phyloP scores from a whole-genome alignment of 2,888 invertebrate genomes.

The Scaptomyza parva region DNA sequence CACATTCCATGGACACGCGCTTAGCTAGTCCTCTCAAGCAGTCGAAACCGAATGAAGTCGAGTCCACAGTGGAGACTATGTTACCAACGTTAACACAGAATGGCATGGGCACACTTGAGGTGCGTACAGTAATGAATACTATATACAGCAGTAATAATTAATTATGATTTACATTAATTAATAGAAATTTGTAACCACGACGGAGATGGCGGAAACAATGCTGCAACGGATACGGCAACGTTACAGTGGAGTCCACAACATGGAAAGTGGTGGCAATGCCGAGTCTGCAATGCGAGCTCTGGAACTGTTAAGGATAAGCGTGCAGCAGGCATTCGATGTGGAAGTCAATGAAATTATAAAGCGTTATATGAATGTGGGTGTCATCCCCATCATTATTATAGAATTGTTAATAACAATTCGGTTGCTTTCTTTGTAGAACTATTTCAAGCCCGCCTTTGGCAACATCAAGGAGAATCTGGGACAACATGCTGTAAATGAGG shows the following conservation, averaged over 20 bases:
- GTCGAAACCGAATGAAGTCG: constrained; percentile 45
- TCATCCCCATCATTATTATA: neutral
- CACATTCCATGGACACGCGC: constrained; percentile 83
- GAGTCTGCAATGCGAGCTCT: constrained; percentile 85
- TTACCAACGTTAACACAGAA: constrained; percentile 21
- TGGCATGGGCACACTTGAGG: constrained; percentile 51
- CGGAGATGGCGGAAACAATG: constrained; percentile 83
- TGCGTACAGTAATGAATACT: constrained; percentile 21
- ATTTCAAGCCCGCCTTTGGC: constrained; percentile 87
- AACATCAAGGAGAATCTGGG: constrained; percentile 88
- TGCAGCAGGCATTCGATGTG: constrained; percentile 87
- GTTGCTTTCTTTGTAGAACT: constrained; percentile 85
- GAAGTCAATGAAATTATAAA: constrained; percentile 87
- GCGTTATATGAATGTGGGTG: constrained; percentile 86
- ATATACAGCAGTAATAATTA: neutral
- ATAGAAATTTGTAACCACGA: constrained; percentile 82
- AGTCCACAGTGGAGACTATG: constrained; percentile 27
- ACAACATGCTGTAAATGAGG: constrained; percentile 86
- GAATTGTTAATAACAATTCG: neutral
- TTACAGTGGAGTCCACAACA: constrained; percentile 70
- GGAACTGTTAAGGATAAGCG: constrained; percentile 87
- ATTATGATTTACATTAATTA: neutral
- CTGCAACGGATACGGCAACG: constrained; percentile 82
- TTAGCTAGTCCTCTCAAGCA: constrained; percentile 67
- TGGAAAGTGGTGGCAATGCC: constrained; percentile 72